Evolutionary conservation across 2,113 vertebrate genomes (phyloP).

Genomic region (Rhineura floridana): DNA sequence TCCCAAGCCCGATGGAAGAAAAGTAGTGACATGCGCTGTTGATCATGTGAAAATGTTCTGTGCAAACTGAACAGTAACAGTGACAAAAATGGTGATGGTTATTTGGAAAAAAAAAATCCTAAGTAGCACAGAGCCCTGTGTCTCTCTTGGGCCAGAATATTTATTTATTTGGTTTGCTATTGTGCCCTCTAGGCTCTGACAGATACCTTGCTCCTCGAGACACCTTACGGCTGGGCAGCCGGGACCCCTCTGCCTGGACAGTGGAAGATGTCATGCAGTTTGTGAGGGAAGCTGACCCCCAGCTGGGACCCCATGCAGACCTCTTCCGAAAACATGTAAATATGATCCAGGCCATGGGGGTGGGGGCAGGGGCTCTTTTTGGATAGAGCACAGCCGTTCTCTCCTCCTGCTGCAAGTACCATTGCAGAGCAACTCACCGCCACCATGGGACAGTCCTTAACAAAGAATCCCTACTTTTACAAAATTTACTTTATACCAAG

Average conservation of each 20-base stretch:
- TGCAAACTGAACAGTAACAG: not conserved
- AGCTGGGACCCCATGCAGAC: slow-evolving; percentile 93
- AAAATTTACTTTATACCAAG: not conserved
- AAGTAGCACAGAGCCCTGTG: rapidly evolving
- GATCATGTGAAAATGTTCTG: not conserved
- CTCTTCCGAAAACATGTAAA: slow-evolving; percentile 96
- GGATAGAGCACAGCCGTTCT: rapidly evolving
- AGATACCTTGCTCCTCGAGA: slow-evolving; percentile 78
- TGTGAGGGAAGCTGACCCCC: slow-evolving; percentile 90
- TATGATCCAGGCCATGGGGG: not conserved
- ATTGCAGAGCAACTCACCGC: not conserved
- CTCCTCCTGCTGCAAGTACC: not conserved
- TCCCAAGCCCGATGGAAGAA: not conserved
- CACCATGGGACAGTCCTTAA: not conserved
- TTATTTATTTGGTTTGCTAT: rapidly evolving
- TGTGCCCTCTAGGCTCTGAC: slow-evolving; percentile 74
- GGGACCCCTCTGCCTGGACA: slow-evolving; percentile 90
- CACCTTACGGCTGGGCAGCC: slow-evolving; percentile 73
- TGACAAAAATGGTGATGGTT: not conserved
- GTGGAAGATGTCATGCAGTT: slow-evolving; percentile 98
- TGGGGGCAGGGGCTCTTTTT: rapidly evolving
- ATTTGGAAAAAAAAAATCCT: not conserved
- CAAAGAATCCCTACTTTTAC: not conserved
- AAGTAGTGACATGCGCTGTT: not conserved
- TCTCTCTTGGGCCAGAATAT: too few relatives aligned